phyloP scores from a whole-genome alignment of 2,797 vertebrate species.

The Artibeus lituratus region DNA sequence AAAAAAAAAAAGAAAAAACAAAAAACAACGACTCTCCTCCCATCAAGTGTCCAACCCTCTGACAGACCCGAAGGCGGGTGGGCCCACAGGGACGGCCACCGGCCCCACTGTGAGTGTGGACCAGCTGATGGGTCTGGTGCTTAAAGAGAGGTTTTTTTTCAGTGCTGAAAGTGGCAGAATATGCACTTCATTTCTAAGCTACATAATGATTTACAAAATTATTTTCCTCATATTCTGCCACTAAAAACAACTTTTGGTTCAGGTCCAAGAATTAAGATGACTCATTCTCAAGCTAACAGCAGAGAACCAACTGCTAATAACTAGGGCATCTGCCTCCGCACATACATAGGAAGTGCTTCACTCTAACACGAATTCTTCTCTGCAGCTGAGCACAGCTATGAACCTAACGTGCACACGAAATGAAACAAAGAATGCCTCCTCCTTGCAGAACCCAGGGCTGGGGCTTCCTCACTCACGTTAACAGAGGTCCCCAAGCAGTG shows the following conservation, averaged over 20 bases:
- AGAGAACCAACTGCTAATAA: conserved; percentile 31
- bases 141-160: background rate
- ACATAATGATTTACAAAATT: conserved; percentile 45
- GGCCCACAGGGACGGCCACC: background rate
- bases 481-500: background rate
- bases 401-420: background rate
- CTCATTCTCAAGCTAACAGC: conserved; percentile 37
- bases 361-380: conserved; percentile 8
- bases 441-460: background rate
- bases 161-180: background rate
- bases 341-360: background rate
- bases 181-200: conserved; percentile 36
- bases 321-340: background rate
- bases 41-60: background rate
- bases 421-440: background rate
- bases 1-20: background rate
- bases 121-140: background rate
- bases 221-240: conserved; percentile 48
- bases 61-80: background rate
- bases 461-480: background rate
- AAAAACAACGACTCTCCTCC: background rate
- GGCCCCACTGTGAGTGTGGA: background rate
- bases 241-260: conserved; percentile 34
- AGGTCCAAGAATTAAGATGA: conserved; percentile 48
- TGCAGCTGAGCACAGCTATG: background rate